These are phyloP conservation scores for Myanophis thanlyinensis DNA, from an alignment of 2,113 vertebrate species.

Conservation along the genomic window DNA sequence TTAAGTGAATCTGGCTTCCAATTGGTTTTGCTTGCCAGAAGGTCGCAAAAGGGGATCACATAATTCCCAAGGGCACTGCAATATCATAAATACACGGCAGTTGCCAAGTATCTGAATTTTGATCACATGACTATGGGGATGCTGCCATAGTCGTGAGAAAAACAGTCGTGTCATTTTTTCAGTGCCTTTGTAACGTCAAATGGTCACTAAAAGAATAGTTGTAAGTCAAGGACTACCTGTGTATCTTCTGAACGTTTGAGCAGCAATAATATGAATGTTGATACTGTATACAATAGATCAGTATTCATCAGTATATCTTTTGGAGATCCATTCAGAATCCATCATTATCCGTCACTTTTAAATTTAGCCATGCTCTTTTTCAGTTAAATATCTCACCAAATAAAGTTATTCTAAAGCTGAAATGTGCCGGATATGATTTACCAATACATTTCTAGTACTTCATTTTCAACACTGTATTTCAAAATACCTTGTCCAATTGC, in stretches of 20 bases:
- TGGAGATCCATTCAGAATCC: background rate
- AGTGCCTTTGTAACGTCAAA: background rate
- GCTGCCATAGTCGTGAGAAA: background rate
- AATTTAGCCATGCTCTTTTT: background rate
- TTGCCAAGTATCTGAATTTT: background rate
- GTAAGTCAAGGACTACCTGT: background rate
- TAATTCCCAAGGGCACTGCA: background rate
- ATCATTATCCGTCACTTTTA: background rate
- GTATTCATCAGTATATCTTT: background rate
- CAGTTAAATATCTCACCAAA: background rate
- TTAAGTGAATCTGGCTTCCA: background rate
- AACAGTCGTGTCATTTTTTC: background rate
- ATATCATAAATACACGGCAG: background rate
- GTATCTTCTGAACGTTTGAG: background rate
- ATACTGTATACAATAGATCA: background rate
- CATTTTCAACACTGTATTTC: background rate
- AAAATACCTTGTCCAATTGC: background rate
- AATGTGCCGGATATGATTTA: background rate
- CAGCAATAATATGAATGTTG: background rate
- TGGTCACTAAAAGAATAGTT: background rate
- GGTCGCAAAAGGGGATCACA: background rate
- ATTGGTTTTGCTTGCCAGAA: background rate
- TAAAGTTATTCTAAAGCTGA: background rate
- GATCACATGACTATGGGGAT: background rate
- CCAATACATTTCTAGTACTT: background rate